Evolutionary conservation across 64 coral and sea anemone genomes (phyloP), one percentile per base, ranked within the genome.

Genomic region (Dendronephthya gigantea): DNA sequence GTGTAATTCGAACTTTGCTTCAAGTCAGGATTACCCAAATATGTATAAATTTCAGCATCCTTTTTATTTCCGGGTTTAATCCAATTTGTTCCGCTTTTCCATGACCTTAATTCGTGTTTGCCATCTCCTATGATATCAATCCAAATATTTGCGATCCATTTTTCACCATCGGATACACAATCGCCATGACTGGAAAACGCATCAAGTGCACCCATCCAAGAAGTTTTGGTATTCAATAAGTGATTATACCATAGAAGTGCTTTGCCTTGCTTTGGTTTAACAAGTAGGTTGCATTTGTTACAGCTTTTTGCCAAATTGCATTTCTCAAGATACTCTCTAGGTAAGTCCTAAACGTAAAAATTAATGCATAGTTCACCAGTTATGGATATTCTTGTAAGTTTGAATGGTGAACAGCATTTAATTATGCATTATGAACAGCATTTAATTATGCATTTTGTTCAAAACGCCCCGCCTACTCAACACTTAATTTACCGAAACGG

Each of bases 201-300:
- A 50, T 98, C 91, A 11, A 98, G 48, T 2, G 88, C 92, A 49
- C 92, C 90, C 7, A 93, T 22, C 95, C 95, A 98, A 32, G 81
- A 48, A 35, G 79, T 87, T 48, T 38, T 52, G 13, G 74, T 85
- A 84, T 86, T 51, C 13, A 91, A 55, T 56, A 93, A 40, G 38
- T 98, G 95, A 59, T 98, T 98, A 38, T 98, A 98, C 89, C 92
- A 98, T 32, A 98, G 49, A 23, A 98, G n/a, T 36, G 95, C 95
- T 40, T 89, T 98, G 25, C 95, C 95, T 62, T 76, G 91, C 34
- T 87, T 88, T 34, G 95, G 87, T 59, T 93, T 91, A 10, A 93
- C 87, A 23, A 82, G 48, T 39, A 98, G 68, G 49, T 98, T 98
- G 1, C 92, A 98, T 10, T 88, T 39, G 17, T 45, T 82, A 36